These are phyloP conservation scores for Theodoxus fluviatilis DNA, from an alignment of 2,888 invertebrate species.

Conservation along the genomic window DNA sequence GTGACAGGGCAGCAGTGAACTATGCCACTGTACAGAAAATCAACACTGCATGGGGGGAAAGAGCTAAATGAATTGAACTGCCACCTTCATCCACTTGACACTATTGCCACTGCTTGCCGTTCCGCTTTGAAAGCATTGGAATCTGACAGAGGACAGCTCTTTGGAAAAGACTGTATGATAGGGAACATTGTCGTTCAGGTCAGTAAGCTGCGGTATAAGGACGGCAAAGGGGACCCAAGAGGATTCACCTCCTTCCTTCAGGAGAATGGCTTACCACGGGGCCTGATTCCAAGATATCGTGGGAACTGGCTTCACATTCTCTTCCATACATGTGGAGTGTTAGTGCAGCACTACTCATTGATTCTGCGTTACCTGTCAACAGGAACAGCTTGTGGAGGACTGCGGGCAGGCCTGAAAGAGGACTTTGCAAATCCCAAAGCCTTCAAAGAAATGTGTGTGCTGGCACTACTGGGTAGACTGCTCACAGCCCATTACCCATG, in stretches of 20 bases:
- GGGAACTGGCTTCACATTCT: conserved; percentile 31
- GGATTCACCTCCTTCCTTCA: conserved; percentile 27
- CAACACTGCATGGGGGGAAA: conserved; percentile 23
- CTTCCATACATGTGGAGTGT: conserved; percentile 26
- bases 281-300: conserved; percentile 27
- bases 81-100: conserved; percentile 30
- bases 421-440: conserved; percentile 22
- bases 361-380: conserved; percentile 20
- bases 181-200: conserved; percentile 29
- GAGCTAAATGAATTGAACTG: conserved; percentile 32
- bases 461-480: conserved; percentile 22
- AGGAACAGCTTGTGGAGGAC: conserved; percentile 26
- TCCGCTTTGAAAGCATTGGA: conserved; percentile 26
- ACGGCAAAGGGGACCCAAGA: too few species aligned
- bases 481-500: conserved; percentile 24
- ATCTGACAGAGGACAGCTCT: conserved; percentile 23
- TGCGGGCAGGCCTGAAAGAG: conserved; percentile 3
- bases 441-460: conserved; percentile 21
- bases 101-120: conserved; percentile 24
- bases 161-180: conserved; percentile 31
- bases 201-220: too few species aligned
- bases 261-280: conserved; percentile 17
- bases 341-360: conserved; percentile 13
- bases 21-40: conserved; percentile 28
- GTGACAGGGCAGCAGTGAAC: conserved; percentile 31